Base-by-base conservation (phyloP, 1,140 invertebrate species). In the Thaumetopoea pityocampa region DNA sequence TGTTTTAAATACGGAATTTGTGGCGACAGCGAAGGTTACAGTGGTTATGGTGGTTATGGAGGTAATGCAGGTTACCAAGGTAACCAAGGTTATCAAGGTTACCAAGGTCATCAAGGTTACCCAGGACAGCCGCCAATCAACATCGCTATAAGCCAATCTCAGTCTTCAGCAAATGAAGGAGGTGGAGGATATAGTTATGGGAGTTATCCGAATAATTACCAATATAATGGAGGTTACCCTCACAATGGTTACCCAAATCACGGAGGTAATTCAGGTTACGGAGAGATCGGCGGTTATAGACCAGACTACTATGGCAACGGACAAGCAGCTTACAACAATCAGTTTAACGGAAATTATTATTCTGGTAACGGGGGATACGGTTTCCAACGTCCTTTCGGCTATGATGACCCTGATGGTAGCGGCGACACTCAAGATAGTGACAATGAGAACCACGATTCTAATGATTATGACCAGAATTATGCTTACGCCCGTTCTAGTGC, bases 111-210 rank as follows among this genome's bases (percentile, higher is more conserved):
- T 15, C 69, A 60, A 7, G 50, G 46, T 0, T 40, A 41, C 4
- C 15, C 30, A 11, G 44, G 38, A 1, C 24, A 28, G 24, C n/a
- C 48, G 40, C 62, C 69, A 0, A 76, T 82, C 26, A 79, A 82
- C 36, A 79, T 82, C 30, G 78, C 67, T 4, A 78, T 82, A 18
- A 82, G 78, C 27, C 78, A 82, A 38, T 78, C 78, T 2, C 78
- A 82, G 32, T 65, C 74, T 8, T 79, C 78, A 12, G 45, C 72
- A 0, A 77, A 68, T 15, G 62, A 55, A 14, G 69, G 61, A 5
- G 68, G 64, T 1, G 70, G 72, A 5, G 72, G 73, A 3, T 60
- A 69, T 11, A 50, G 45, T 1, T 53, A 43, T 12, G 61, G 68
- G 3, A 62, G 60, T 19, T 73, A 64, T 29, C 76, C 76, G 0